phyloP scores from a whole-genome alignment of 92 coral and sea anemone species.

The Isaurus tuberculatus region DNA sequence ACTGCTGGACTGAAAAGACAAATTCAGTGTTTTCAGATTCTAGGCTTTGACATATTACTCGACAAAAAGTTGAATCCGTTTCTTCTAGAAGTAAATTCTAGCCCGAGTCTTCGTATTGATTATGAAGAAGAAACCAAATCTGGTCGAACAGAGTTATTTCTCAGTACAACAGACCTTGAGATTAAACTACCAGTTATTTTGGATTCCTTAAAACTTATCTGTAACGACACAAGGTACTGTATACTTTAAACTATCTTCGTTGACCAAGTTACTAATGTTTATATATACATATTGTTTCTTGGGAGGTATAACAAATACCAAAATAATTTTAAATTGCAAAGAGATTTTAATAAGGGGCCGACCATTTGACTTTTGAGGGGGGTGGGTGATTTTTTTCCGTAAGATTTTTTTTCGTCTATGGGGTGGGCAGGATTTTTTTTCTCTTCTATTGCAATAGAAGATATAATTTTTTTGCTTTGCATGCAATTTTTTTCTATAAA shows the following conservation, averaged over 20 bases:
- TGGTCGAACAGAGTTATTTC: constrained; percentile 74
- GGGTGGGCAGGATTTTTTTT: no score
- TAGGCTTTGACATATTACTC: constrained; percentile 86
- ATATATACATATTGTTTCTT: not conserved
- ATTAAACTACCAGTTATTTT: constrained; percentile 80
- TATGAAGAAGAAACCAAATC: constrained; percentile 78
- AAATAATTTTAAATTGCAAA: no score
- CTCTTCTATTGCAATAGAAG: no score
- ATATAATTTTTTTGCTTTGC: no score
- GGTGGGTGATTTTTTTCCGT: no score
- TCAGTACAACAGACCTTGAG: constrained; percentile 85
- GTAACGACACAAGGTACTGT: constrained; percentile 66
- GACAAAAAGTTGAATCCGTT: constrained; percentile 68
- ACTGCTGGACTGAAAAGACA: constrained; percentile 70
- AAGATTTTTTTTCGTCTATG: no score
- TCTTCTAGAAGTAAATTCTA: constrained; percentile 82
- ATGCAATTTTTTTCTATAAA: no score
- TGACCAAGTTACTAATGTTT: not conserved
- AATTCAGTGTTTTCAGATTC: constrained; percentile 76
- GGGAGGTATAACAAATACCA: no score
- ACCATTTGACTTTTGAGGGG: no score
- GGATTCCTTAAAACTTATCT: constrained; percentile 67
- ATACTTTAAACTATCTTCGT: not conserved
- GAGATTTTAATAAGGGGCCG: no score
- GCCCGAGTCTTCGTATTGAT: constrained; percentile 85